phyloP scores from a whole-genome alignment of 2,797 vertebrate species.

The Buphagus erythrorhynchus region DNA sequence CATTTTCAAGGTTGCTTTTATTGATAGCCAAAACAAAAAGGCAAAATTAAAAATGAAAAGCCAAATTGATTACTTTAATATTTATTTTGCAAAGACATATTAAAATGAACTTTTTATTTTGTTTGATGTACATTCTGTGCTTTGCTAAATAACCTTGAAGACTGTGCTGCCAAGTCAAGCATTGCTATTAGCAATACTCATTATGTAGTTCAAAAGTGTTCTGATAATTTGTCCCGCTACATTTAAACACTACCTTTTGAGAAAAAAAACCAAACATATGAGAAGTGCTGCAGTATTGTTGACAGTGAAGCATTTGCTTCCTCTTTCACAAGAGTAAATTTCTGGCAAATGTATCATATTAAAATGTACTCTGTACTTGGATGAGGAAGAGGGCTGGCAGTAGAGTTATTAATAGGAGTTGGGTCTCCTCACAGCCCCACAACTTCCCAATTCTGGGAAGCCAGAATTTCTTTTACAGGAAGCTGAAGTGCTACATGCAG shows the following conservation, averaged over 20 bases:
- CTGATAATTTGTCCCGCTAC: neutral
- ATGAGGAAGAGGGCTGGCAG: neutral
- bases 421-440: neutral
- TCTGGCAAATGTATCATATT: neutral
- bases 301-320: neutral
- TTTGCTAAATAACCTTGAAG: slow-evolving; percentile 28
- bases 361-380: neutral
- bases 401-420: neutral
- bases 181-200: neutral
- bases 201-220: neutral
- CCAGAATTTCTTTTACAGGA: neutral
- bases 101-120: neutral
- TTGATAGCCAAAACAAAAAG: neutral
- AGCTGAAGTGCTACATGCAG: neutral
- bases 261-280: fast-evolving
- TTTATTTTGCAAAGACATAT: neutral
- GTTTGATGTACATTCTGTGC: neutral
- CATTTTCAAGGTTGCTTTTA: slow-evolving; percentile 28
- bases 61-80: neutral
- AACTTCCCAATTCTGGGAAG: neutral
- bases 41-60: neutral
- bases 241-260: neutral
- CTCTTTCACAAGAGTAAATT: neutral
- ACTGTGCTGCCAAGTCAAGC: neutral
- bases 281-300: neutral